Base-by-base conservation (phyloP, 2,888 invertebrate species). In the Cyaniris semiargus region DNA sequence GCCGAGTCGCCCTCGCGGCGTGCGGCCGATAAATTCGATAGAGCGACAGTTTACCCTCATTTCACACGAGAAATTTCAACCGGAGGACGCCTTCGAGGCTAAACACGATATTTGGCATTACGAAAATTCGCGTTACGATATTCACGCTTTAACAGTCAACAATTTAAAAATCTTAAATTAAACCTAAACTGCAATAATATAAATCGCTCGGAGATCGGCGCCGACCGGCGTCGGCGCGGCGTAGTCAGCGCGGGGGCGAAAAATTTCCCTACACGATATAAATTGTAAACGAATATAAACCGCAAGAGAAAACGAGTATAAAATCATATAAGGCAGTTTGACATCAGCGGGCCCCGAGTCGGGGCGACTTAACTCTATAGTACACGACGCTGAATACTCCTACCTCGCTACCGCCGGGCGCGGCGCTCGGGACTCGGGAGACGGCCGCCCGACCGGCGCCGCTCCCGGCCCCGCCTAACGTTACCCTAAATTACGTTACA, bases 21-120 rank as follows among this genome's bases (percentile, higher is more conserved):
- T 15, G 66, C 66, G 66, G 60, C 23, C 60, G 60, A 75, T 81
- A 80, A 81, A 80, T 79, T 80, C 80, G 78, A 77, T 75, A 75
- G 56, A 72, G 34, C 76, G 75, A 38, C 72, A 48, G 27, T 48
- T 74, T 7, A 48, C 27, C 3, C 27, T 7, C 18, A 31, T 4
- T 34, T 70, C 71, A 27, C 18, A 74, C 23, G 21, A 21, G 18
- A 48, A n/a, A 74, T 48, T 74, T 53, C 21, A 72, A 72, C 23
- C 48, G 5, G 23, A 72, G 27, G 23, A 18, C 44, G 44, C 74
- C 74, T 74, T 74, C 18, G 44, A 74, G 74, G 74, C 74, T 83
- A 84, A 85, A 84, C 83, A 86, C 85, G 84, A 87, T 88, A 89
- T 89, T 88, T 89, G 89, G 89, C 89, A 82, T 81, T 80, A 76